Evolutionary conservation across 2,888 invertebrate genomes (phyloP).

Genomic region (Acrobasis suavella): DNA sequence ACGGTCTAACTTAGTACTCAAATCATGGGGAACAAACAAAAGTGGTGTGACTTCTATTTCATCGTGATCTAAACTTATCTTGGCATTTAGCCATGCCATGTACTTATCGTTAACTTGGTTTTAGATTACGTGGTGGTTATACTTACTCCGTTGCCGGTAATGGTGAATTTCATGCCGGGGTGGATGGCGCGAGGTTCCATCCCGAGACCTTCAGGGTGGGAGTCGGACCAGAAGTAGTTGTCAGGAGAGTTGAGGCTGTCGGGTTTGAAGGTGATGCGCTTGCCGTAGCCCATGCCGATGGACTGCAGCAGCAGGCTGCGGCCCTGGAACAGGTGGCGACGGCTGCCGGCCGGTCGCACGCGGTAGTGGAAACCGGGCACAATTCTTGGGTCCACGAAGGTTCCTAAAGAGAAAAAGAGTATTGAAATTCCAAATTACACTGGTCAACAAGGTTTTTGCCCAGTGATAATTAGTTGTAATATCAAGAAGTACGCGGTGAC

Average conservation of each 20-base stretch:
- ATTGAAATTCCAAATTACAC: no score
- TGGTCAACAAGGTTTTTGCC: no score
- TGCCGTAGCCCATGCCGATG: constrained; percentile 89
- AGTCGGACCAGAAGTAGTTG: constrained; percentile 91
- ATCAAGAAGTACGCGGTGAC: no score
- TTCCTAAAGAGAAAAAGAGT: constrained; percentile 71
- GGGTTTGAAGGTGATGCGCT: constrained; percentile 87
- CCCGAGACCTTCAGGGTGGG: constrained; percentile 87
- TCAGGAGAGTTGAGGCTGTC: constrained; percentile 82
- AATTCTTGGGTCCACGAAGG: constrained; percentile 87
- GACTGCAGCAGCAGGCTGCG: constrained; percentile 84
- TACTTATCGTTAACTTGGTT: background rate
- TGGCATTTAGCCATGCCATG: constrained; percentile 1
- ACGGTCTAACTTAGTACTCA: constrained; percentile 8
- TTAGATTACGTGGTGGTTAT: background rate
- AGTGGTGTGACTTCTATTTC: constrained; percentile 2
- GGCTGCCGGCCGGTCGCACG: constrained; percentile 85
- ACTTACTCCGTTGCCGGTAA: constrained; percentile 83
- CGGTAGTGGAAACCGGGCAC: constrained; percentile 88
- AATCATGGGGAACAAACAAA: constrained; percentile 14
- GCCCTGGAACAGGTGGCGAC: constrained; percentile 85
- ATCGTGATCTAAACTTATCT: constrained; percentile 2
- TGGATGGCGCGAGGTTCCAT: constrained; percentile 86
- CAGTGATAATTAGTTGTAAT: no score
- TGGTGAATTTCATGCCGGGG: constrained; percentile 85